Conservation (phyloP, 1,140 invertebrate genomes). For the Drosophila novamexicana region DNA sequence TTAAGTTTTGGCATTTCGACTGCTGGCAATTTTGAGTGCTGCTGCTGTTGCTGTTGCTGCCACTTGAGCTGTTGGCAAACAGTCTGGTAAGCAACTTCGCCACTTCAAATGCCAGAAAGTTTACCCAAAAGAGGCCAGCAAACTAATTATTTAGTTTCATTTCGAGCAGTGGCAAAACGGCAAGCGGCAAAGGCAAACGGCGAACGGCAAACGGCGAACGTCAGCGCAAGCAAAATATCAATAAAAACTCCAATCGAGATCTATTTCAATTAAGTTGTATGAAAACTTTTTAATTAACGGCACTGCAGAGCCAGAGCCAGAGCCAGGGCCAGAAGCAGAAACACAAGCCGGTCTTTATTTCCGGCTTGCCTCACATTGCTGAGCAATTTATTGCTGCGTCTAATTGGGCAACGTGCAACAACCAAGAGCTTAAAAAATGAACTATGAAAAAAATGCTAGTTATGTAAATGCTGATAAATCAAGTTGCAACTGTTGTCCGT, state of each 20-base stretch:
- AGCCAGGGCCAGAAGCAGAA: conserved; percentile 3
- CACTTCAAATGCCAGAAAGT: conserved; percentile 76
- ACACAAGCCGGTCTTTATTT: conserved; percentile 33
- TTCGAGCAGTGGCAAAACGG: conserved; percentile 43
- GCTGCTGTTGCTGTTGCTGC: conserved; percentile 40
- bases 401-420: conserved; percentile 68
- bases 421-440: conserved; percentile 6
- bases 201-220: conserved; percentile 51
- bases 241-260: conserved; percentile 82
- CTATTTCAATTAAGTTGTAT: conserved; percentile 82
- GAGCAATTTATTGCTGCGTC: conserved; percentile 75
- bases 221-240: conserved; percentile 75
- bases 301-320: conserved; percentile 58
- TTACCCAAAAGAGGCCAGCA: conserved; percentile 78
- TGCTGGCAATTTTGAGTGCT: conserved; percentile 50
- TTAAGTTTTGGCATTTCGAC: conserved; percentile 68
- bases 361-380: conserved; percentile 40
- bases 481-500: conserved; percentile 65
- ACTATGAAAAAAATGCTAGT: conserved; percentile 9
- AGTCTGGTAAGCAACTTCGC: conserved; percentile 71
- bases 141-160: conserved; percentile 83
- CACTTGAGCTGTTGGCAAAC: conserved; percentile 79
- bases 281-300: conserved; percentile 82
- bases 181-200: conserved; percentile 29
- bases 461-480: conserved; percentile 81